phyloP scores from a whole-genome alignment of 2,888 invertebrate genomes.

The Isotomurus palustris region DNA sequence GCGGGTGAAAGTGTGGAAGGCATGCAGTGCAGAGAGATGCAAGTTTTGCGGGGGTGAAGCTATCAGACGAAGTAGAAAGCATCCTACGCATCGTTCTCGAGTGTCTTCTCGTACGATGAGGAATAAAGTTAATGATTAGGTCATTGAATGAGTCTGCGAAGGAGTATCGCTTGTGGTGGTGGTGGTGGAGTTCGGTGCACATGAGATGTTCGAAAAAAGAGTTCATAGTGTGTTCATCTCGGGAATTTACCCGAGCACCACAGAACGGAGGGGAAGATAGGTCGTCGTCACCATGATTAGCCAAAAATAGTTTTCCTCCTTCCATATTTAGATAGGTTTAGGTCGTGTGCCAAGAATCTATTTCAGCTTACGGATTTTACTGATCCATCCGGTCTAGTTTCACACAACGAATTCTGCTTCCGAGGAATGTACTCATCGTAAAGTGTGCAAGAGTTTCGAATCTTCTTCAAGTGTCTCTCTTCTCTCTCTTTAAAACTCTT shows the following conservation, averaged over 20 bases:
- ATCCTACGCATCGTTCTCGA: background rate
- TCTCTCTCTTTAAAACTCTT: too few species aligned
- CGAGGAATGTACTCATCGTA: background rate
- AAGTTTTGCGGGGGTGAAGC: too few species aligned
- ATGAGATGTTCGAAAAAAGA: background rate
- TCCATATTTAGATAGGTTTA: conserved; percentile 40
- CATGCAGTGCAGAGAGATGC: too few species aligned
- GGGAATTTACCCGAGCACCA: conserved; percentile 8
- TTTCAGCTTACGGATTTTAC: conserved; percentile 12
- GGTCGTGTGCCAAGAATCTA: conserved; percentile 31
- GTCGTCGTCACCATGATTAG: conserved; percentile 33
- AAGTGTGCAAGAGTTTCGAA: background rate
- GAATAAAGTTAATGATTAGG: conserved; percentile 13
- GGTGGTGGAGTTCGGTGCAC: too few species aligned
- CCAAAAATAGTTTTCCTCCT: conserved; percentile 38
- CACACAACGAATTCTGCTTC: background rate
- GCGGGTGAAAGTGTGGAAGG: too few species aligned
- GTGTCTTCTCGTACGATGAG: background rate
- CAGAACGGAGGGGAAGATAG: background rate
- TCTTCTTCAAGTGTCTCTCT: too few species aligned
- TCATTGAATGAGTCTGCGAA: conserved; percentile 10
- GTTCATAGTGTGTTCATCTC: conserved; percentile 10
- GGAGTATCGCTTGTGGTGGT: too few species aligned
- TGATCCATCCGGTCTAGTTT: conserved; percentile 18
- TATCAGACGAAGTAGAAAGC: too few species aligned